Percentiles rank a stretch among this genome's conserved stretches.
phyloP scores from a whole-genome alignment of 2,888 invertebrate genomes.

The Calliopum simillimum region DNA sequence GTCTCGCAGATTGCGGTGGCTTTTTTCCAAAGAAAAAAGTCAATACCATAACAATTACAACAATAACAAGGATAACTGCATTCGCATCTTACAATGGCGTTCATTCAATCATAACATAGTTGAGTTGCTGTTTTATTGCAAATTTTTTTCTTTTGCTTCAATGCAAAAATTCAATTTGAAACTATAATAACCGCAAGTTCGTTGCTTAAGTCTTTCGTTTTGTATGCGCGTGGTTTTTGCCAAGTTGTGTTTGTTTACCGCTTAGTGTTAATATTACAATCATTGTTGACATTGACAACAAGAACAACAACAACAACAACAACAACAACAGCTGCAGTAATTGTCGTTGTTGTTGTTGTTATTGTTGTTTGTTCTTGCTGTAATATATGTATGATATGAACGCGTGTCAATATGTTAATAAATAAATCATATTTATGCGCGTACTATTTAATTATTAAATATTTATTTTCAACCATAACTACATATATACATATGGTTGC shows the following conservation, averaged over 20 bases:
- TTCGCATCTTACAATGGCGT: neutral
- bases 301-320: no score
- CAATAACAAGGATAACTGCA: neutral
- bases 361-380: constrained; percentile 30
- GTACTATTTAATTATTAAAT: no score
- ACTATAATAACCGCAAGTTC: neutral
- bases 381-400: no score
- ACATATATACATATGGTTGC: no score
- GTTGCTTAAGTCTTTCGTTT: constrained; percentile 23
- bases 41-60: neutral
- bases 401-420: neutral
- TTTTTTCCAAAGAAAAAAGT: neutral
- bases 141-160: neutral
- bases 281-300: no score
- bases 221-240: neutral
- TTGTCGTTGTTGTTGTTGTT: constrained; percentile 26
- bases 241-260: neutral
- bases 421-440: no score
- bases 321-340: neutral
- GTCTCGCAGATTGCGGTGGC: neutral
- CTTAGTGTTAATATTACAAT: neutral
- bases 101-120: neutral
- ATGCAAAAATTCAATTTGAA: neutral
- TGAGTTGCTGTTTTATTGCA: no score
- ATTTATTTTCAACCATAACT: no score